phyloP scores from a whole-genome alignment of 1,140 invertebrate species.

The Pseudobourletiella spinata region DNA sequence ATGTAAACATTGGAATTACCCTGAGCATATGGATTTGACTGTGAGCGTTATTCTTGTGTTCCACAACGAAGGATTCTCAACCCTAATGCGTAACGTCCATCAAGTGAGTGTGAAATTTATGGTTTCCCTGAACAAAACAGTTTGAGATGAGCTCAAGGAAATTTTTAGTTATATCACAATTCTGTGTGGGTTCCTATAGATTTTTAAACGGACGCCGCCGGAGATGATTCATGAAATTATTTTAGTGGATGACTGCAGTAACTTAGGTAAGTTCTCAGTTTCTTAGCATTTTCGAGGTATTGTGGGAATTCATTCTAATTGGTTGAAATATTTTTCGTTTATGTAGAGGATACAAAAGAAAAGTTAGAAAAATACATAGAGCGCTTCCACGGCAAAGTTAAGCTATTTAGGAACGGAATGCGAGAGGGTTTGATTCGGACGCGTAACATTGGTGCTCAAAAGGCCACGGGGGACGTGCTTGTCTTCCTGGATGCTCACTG shows the following conservation, averaged over 20 bases:
- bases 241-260: conserved; percentile 95
- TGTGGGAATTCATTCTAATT: too few species aligned
- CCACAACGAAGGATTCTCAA: conserved; percentile 93
- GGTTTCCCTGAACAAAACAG: too few species aligned
- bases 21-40: conserved; percentile 63
- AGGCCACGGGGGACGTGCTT: conserved; percentile 90
- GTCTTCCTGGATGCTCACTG: conserved; percentile 90
- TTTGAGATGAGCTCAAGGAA: too few species aligned
- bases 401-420: conserved; percentile 72
- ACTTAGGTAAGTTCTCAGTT: conserved; percentile 47
- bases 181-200: conserved; percentile 42
- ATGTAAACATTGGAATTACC: conserved; percentile 95
- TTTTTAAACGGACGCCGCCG: conserved; percentile 82
- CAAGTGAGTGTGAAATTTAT: conserved; percentile 44
- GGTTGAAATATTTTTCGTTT: not conserved
- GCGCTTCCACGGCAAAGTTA: conserved; percentile 77
- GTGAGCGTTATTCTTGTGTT: conserved; percentile 97
- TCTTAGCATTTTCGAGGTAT: not conserved
- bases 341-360: conserved; percentile 72
- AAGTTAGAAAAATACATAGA: conserved; percentile 83
- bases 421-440: conserved; percentile 88
- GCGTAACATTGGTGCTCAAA: conserved; percentile 77
- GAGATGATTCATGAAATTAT: conserved; percentile 87
- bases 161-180: too few species aligned
- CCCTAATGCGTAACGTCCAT: conserved; percentile 78